Evolutionary conservation across 2,797 vertebrate species (phyloP).

Genomic region (Mus spretus): DNA sequence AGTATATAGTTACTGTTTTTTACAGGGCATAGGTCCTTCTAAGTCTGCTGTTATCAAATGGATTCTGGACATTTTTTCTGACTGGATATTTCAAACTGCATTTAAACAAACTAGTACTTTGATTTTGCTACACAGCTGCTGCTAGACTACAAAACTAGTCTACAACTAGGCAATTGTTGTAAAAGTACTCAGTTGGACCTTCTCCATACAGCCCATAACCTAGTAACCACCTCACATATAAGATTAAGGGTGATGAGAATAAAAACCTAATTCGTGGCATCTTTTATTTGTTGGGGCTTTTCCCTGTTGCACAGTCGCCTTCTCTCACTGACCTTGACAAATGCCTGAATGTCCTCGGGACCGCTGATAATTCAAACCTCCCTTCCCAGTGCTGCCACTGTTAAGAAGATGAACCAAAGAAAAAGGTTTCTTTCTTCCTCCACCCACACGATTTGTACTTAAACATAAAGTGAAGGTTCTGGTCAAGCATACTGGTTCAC

Average conservation of each 20-base stretch:
- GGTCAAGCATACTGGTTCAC: background rate
- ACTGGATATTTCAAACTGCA: constrained; percentile 50
- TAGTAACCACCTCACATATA: constrained; percentile 24
- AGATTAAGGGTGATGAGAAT: background rate
- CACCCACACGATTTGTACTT: constrained; percentile 24
- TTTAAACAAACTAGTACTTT: constrained; percentile 58
- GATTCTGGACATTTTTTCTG: constrained; percentile 35
- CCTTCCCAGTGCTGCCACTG: background rate
- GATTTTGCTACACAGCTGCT: constrained; percentile 32
- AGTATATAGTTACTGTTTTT: constrained; percentile 33
- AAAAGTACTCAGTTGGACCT: constrained; percentile 4
- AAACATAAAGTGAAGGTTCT: background rate
- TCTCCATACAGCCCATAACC: constrained; percentile 50
- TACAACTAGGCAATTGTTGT: constrained; percentile 28
- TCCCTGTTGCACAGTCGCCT: constrained; percentile 41
- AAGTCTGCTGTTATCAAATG: constrained; percentile 7
- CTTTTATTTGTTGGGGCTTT: background rate
- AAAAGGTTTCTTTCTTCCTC: background rate
- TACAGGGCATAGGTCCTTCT: constrained; percentile 8
- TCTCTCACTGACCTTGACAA: constrained; percentile 53
- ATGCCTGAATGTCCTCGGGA: constrained; percentile 27
- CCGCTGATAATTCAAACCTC: background rate
- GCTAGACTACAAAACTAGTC: background rate
- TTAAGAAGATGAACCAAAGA: constrained; percentile 11
- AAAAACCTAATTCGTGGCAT: constrained; percentile 38